Conservation (phyloP, 2,888 invertebrate genomes). For the Clunio marinus region DNA sequence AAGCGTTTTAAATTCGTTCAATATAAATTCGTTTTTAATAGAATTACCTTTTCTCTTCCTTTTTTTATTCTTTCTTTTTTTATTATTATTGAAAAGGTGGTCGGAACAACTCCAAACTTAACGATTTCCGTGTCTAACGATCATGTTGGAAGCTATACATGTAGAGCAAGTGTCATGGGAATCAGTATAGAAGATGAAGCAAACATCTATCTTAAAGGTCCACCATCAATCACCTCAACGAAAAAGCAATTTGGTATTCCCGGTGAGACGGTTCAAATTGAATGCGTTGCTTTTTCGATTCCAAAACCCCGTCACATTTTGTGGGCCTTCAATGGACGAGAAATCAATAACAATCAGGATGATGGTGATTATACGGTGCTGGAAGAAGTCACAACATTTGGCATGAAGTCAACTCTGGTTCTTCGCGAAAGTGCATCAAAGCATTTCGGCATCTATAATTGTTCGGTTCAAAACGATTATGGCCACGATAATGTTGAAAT, state of each 20-base stretch:
- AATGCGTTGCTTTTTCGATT: slow-evolving; percentile 84
- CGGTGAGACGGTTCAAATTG: slow-evolving; percentile 76
- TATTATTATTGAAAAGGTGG: slow-evolving; percentile 53
- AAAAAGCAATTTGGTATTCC: slow-evolving; percentile 76
- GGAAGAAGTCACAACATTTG: slow-evolving; percentile 67
- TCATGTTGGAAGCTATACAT: slow-evolving; percentile 81
- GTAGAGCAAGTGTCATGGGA: slow-evolving; percentile 82
- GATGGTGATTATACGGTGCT: slow-evolving; percentile 71
- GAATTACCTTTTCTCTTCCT: slow-evolving; percentile 26
- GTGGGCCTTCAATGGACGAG: slow-evolving; percentile 83
- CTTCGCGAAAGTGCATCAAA: slow-evolving; percentile 79
- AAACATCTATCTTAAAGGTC: slow-evolving; percentile 72
- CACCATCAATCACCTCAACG: slow-evolving; percentile 76
- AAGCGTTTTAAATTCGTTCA: slow-evolving; percentile 29
- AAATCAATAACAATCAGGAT: slow-evolving; percentile 68
- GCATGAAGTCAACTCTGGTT: slow-evolving; percentile 83
- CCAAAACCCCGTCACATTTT: slow-evolving; percentile 81
- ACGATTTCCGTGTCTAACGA: slow-evolving; percentile 72
- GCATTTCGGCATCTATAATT: slow-evolving; percentile 91
- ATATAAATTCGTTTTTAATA: slow-evolving; percentile 38
- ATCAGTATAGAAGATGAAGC: slow-evolving; percentile 78
- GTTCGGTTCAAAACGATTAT: slow-evolving; percentile 86
- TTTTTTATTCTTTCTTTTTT: background rate
- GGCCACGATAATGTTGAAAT: slow-evolving; percentile 84
- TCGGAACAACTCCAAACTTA: slow-evolving; percentile 72